A percentile compares a stretch with the other conserved stretches of the same genome.
These are phyloP conservation scores for Drosophila bocki DNA, from an alignment of 1,140 invertebrate genomes.

Conservation along the genomic window DNA sequence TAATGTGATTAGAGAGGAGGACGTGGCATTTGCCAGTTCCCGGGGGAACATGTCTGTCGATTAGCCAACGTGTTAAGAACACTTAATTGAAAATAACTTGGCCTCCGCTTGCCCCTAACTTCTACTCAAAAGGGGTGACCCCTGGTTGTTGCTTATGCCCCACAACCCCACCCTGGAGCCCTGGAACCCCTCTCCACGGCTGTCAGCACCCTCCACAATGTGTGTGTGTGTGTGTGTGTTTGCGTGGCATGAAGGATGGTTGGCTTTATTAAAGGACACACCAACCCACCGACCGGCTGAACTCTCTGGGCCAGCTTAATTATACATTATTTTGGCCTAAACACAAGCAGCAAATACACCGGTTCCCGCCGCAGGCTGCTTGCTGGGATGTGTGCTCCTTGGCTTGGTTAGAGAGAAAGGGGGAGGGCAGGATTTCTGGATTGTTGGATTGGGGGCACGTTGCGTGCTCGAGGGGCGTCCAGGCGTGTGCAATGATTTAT, in stretches of 20 bases:
- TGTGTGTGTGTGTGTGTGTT: slow-evolving; percentile 28
- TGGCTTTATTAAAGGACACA: slow-evolving; percentile 53
- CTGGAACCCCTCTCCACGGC: neutral
- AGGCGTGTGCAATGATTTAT: slow-evolving; percentile 66
- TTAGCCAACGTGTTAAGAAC: slow-evolving; percentile 53
- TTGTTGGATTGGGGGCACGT: slow-evolving; percentile 26
- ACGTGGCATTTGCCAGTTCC: slow-evolving; percentile 14
- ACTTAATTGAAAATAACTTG: slow-evolving; percentile 63
- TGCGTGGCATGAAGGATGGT: slow-evolving; percentile 50
- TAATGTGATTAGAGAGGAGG: slow-evolving; percentile 43
- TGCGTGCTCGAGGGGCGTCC: slow-evolving; percentile 56
- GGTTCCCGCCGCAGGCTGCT: slow-evolving; percentile 18
- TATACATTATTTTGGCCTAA: slow-evolving; percentile 61
- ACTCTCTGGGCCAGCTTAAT: slow-evolving; percentile 49
- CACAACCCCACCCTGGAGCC: neutral
- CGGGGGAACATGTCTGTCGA: slow-evolving; percentile 47
- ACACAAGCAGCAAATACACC: slow-evolving; percentile 33
- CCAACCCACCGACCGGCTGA: slow-evolving; percentile 4
- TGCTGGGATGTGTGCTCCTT: slow-evolving; percentile 1
- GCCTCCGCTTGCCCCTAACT: slow-evolving; percentile 9
- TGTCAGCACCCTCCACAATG: slow-evolving; percentile 25
- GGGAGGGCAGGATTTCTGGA: neutral
- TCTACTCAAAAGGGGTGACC: slow-evolving; percentile 3
- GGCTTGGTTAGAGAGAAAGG: neutral
- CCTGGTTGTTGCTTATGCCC: neutral